Evolutionary conservation across 2,888 invertebrate species (phyloP), one percentile per base, ranked within the genome.

Genomic region (Drosophila anceps): DNA sequence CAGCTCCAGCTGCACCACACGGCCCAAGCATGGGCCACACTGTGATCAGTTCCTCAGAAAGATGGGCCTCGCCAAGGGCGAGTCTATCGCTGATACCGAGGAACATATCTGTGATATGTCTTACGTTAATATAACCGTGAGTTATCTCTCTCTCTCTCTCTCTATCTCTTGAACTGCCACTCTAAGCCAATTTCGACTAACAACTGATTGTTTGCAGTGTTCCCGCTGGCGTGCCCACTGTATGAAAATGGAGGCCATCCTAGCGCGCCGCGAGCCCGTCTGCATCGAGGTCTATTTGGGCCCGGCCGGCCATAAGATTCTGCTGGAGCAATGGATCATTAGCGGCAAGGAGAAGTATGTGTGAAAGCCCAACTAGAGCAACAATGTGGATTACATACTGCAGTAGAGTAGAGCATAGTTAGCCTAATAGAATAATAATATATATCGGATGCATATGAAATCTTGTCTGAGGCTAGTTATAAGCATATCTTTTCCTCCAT

Each of bases 71-170:
- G 88, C 91, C 82, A 93, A 92, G 80, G 90, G 91, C 74, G 92
- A 92, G 64, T 83, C 87, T 53, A 73, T 80, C 79, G 76, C 81
- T 79, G 93, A 93, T 58, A 75, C 88, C 90, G 93, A 93, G 91
- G 93, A 93, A 73, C 93, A 93, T 89, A 82, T 92, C 91, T 93
- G 93, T 92, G 93, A 92, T 92, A 93, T 92, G 92, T 90, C 92
- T 85, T 92, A 92, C 84, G 90, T 92, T 87, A 93, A 92, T 90
- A 92, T 92, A 91, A 92, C 91, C 85, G 93, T 93, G 83, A 91
- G 91, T 86, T 10, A 6, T 0, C n/a, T 27, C 20, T 20, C 3
- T 4, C 35, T 12, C 3, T 13, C 4, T 15, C 20, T 20, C 20
- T 18, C 33, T 13, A 0, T 29, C n/a, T 29, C 44, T 24, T n/a